Evolutionary conservation across 2,797 vertebrate species (phyloP).

Genomic region (Sebastes paucispinis): DNA sequence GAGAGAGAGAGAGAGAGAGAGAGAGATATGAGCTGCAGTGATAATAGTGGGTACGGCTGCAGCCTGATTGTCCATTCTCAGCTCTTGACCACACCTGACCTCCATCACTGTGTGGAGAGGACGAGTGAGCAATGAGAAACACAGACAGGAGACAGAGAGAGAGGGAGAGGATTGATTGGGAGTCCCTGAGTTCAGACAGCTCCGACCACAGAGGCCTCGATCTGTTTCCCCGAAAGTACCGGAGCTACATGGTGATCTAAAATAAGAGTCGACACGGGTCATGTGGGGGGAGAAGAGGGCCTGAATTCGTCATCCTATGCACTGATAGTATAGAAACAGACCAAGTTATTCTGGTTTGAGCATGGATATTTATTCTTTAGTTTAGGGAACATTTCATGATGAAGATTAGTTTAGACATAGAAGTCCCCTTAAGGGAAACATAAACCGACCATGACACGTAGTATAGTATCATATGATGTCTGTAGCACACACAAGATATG

Average conservation of each 20-base stretch:
- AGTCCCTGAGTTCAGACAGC: conserved; percentile 66
- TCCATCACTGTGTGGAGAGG: conserved; percentile 57
- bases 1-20: neutral
- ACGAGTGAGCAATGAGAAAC: conserved; percentile 50
- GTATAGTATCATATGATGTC: neutral
- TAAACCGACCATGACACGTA: neutral
- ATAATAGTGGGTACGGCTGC: conserved; percentile 51
- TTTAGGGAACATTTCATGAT: neutral
- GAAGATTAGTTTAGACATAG: neutral
- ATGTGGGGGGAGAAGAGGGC: neutral
- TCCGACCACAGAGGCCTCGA: conserved; percentile 52
- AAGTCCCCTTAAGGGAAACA: neutral
- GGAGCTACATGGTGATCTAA: conserved; percentile 36
- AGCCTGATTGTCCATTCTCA: conserved; percentile 69
- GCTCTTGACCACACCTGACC: conserved; percentile 76
- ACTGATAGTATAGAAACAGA: neutral
- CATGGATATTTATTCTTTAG: neutral
- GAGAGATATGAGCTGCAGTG: conserved; percentile 48
- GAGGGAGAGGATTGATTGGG: conserved; percentile 62
- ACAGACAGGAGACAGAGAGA: conserved; percentile 12
- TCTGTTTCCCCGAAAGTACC: conserved; percentile 51
- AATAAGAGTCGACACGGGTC: conserved; percentile 38
- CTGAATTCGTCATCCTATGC: conserved; percentile 11
- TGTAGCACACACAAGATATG: neutral
- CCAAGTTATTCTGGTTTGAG: neutral